Conservation (phyloP, 2,797 vertebrate species). For the Emys orbicularis region DNA sequence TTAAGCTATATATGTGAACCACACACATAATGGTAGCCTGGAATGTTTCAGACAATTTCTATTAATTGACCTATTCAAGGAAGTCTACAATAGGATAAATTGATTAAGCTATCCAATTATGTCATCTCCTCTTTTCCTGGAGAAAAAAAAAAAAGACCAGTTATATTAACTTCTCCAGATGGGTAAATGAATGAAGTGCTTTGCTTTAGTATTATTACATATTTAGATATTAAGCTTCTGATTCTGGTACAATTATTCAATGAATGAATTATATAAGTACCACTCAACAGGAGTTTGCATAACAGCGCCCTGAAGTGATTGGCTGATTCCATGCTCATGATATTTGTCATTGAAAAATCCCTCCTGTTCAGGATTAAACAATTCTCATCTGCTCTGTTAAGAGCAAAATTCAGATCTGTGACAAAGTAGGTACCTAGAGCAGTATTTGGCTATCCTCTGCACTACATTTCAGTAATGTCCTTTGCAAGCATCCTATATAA, state of each 20-base stretch:
- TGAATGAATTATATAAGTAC: not conserved
- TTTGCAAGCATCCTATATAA: not conserved
- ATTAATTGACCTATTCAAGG: not conserved
- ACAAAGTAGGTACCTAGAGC: not conserved
- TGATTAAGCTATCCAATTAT: not conserved
- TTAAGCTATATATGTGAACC: fast-evolving
- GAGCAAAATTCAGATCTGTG: not conserved
- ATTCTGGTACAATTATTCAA: not conserved
- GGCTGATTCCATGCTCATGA: not conserved
- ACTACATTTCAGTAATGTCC: not conserved
- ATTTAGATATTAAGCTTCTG: not conserved
- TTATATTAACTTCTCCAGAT: not conserved
- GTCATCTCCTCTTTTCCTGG: not conserved
- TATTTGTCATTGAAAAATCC: not conserved
- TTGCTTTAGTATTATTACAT: not conserved
- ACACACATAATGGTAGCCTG: not conserved
- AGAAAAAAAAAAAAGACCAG: not conserved
- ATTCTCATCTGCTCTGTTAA: not conserved
- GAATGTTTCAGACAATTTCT: not conserved
- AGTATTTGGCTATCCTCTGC: not conserved
- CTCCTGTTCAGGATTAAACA: not conserved
- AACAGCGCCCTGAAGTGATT: not conserved
- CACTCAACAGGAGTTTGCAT: not conserved
- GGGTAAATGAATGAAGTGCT: not conserved
- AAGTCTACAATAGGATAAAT: not conserved